Evolutionary conservation across 2,113 vertebrate genomes (phyloP).

Genomic region (Mobula hypostoma): DNA sequence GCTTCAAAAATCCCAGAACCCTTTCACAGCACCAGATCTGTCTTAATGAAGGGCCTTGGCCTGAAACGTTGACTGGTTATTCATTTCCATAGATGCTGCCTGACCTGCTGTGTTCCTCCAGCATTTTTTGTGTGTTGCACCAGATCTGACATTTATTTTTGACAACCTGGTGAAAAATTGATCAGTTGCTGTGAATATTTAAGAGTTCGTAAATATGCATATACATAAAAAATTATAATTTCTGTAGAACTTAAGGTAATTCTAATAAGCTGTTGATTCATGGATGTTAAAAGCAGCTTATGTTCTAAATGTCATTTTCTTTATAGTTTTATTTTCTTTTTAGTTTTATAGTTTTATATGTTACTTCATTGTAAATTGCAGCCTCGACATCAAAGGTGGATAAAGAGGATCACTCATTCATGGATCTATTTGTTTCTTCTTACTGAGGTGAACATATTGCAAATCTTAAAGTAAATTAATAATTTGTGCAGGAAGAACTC

Average conservation of each 20-base stretch:
- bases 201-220: neutral
- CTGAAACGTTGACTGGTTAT: too few relatives aligned
- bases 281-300: neutral
- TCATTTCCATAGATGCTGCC: too few relatives aligned
- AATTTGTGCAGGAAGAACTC: neutral
- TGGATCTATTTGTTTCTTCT: neutral
- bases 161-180: neutral
- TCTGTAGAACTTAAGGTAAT: neutral
- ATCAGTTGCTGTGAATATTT: neutral
- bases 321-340: neutral
- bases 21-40: neutral
- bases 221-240: neutral
- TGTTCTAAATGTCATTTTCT: neutral
- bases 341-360: neutral
- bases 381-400: neutral
- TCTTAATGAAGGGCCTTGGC: too few relatives aligned
- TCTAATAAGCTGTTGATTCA: neutral
- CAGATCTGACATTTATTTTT: neutral
- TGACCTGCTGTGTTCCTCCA: too few relatives aligned
- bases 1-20: neutral
- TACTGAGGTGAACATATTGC: neutral
- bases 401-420: neutral
- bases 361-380: neutral
- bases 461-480: neutral
- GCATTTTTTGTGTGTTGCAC: too few relatives aligned